Evolutionary conservation across 2,888 invertebrate genomes (phyloP).

Genomic region (Nemotelus nigrinus): DNA sequence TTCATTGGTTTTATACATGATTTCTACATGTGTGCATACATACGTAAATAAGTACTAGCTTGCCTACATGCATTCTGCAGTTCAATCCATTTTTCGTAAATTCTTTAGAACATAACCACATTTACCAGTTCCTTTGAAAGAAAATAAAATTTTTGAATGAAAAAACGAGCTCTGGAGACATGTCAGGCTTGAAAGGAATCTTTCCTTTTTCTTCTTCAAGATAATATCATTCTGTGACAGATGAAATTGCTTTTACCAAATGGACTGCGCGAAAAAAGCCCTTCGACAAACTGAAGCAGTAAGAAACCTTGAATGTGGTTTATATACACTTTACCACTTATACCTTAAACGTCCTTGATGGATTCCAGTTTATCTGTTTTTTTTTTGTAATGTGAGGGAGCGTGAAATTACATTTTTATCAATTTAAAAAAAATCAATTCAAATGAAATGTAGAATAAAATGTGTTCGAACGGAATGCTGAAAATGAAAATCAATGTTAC

Average conservation of each 20-base stretch:
- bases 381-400: slow-evolving; percentile 52
- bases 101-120: no score
- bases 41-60: no score
- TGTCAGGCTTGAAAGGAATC: background rate
- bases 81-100: no score
- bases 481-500: no score
- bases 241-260: slow-evolving; percentile 43
- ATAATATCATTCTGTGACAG: slow-evolving; percentile 31
- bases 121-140: no score
- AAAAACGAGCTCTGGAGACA: background rate
- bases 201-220: background rate
- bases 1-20: no score
- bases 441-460: background rate
- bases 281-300: background rate
- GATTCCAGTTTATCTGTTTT: slow-evolving; percentile 66
- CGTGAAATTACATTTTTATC: slow-evolving; percentile 56
- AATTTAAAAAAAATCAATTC: slow-evolving; percentile 48
- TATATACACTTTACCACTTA: slow-evolving; percentile 54
- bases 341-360: slow-evolving; percentile 67
- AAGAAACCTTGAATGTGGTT: slow-evolving; percentile 25
- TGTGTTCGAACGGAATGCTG: no score
- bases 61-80: no score
- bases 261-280: background rate
- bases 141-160: background rate
- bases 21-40: no score